Evolutionary conservation across 2,888 invertebrate genomes (phyloP), one percentile per base, ranked within the genome.

Genomic region (Eurois occulta): DNA sequence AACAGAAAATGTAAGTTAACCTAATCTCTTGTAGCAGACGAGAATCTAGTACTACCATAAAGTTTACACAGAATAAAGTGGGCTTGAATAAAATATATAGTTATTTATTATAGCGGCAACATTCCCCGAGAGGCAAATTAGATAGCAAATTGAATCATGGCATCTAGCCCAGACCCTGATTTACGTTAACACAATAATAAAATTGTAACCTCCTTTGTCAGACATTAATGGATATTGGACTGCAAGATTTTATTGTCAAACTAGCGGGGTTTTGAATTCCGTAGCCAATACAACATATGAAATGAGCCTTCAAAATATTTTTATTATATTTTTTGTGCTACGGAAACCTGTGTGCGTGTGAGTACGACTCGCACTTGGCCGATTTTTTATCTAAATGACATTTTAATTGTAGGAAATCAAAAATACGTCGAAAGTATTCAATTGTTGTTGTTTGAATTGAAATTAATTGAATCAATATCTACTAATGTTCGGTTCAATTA

Each of bases 71-170:
- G 35, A 68, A 77, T 75, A 75, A 78, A 85, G 71, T 65, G 48
- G 21, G 77, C 66, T 62, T 21, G 38, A 24, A 78, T 77, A 64
- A 77, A 78, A 86, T 80, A 86, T 80, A 48, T 77, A 80, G 69
- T 77, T 74, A 76, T 81, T 85, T 75, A 79, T 75, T 72, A 72
- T 48, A 75, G 74, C 69, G 60, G 35, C 48, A 69, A 43, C 68
- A 81, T 73, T 77, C 72, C 73, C 66, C 67, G 58, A 62, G 65
- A 74, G 72, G 72, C 72, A 85, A 89, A 88, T 86, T 79, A 87
- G 55, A 80, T 78, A 67, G 46, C 65, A 85, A 88, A 89, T 87
- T 86, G 82, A 85, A 85, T 89, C 83, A 83, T 74, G 66, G 67
- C 78, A 78, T 79, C 65, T 68, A 72, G 52, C 24, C 60, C 67